Evolutionary conservation across 2,113 vertebrate species (phyloP).

Genomic region (Siniperca chuatsi): DNA sequence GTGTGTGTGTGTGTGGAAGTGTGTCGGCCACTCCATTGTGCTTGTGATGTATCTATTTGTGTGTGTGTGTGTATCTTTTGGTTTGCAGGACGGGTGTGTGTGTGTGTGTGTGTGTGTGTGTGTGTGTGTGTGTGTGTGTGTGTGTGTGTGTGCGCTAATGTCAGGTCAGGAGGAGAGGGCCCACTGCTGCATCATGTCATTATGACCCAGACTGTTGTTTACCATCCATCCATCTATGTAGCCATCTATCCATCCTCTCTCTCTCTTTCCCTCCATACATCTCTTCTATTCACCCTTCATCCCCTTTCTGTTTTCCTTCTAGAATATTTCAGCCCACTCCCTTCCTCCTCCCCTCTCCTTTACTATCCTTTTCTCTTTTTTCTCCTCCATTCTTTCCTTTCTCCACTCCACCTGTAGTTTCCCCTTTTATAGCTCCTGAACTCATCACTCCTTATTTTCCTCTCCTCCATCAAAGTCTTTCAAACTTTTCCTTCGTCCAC

Average conservation of each 20-base stretch:
- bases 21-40: neutral
- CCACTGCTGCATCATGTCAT: constrained; percentile 20
- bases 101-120: constrained; percentile 15
- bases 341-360: neutral
- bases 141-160: neutral
- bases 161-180: constrained; percentile 12
- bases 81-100: neutral
- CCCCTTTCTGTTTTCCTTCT: neutral
- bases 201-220: constrained; percentile 36
- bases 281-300: neutral
- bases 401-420: neutral
- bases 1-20: neutral
- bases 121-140: constrained; percentile 25
- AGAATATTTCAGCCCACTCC: neutral
- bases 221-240: neutral
- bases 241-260: neutral
- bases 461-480: neutral
- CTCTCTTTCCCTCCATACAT: neutral
- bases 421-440: neutral
- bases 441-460: neutral
- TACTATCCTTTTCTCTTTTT: neutral
- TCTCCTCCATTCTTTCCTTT: neutral
- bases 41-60: neutral
- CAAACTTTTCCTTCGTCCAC: neutral
- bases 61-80: neutral